A percentile compares a stretch with the other conserved stretches of the same genome.
These are phyloP conservation scores for Etheostoma spectabile DNA, from an alignment of 2,113 vertebrate species.

Conservation along the genomic window DNA sequence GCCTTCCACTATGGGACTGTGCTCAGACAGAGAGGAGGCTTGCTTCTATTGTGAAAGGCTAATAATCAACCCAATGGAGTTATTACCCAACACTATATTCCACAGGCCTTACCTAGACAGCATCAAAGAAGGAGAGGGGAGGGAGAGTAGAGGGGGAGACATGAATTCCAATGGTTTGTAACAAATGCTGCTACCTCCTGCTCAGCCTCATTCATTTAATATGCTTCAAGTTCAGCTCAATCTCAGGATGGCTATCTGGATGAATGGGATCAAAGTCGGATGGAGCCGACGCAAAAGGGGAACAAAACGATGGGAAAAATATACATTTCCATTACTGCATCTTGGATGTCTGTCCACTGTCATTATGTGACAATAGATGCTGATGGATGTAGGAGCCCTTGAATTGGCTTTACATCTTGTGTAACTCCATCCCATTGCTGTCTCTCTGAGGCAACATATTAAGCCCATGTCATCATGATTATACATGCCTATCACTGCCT, in stretches of 20 bases:
- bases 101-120: constrained; percentile 57
- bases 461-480: constrained; percentile 40
- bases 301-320: constrained; percentile 24
- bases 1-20: constrained; percentile 57
- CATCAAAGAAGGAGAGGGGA: constrained; percentile 51
- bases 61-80: constrained; percentile 75
- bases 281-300: not conserved
- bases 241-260: constrained; percentile 32
- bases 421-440: constrained; percentile 37
- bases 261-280: constrained; percentile 58
- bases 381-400: constrained; percentile 18
- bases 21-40: constrained; percentile 57
- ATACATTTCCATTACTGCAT: constrained; percentile 31
- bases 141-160: constrained; percentile 15
- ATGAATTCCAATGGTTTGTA: constrained; percentile 65
- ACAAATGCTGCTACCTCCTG: constrained; percentile 52
- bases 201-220: constrained; percentile 59
- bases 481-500: constrained; percentile 38
- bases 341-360: constrained; percentile 48
- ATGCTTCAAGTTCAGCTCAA: constrained; percentile 39
- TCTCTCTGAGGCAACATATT: constrained; percentile 48
- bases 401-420: constrained; percentile 28
- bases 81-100: constrained; percentile 72
- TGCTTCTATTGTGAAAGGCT: constrained; percentile 69
- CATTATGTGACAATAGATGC: constrained; percentile 34